Base-by-base conservation (phyloP, 2,113 vertebrate species). In the Crotalus viridis region DNA sequence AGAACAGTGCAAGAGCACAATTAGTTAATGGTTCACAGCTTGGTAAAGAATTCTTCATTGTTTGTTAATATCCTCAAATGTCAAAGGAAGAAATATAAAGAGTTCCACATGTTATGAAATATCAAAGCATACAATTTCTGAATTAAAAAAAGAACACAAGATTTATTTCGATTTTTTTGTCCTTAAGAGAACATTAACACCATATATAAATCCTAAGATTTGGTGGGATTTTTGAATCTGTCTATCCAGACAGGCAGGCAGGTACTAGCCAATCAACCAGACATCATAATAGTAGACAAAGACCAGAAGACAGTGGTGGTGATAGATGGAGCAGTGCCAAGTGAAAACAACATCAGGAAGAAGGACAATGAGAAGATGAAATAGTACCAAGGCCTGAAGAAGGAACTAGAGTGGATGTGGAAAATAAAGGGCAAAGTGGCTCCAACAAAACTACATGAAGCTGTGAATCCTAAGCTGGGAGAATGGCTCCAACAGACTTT, bases 11-110 rank as follows among this genome's bases (percentile, higher is more conserved):
- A 85, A 89, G 33, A 85, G 1, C 64, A 85, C 24, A 85, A 85
- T 85, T 21, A 57, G 59, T 12, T 85, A 93, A 93, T 89, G 46
- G 43, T n/a, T 24, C 55, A 93, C 43, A 85, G 54, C 88, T 85
- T 91, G 43, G 43, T 61, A 81, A 86, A 85, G 56, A 85, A 43
- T 89, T 19, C 43, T 85, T 46, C 19, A 24, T 86, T 93, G 61
- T 86, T 54, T 93, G 54, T 54, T 89, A 91, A 85, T 85, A 85
- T 89, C 15, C 54, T 43, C 43, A 21, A 93, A 61, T 33, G 85
- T 43, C 22, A 51, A 33, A 85, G 12, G 54, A 93, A 17, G 59
- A 81, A 59, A 46, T 57, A 85, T 46, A 81, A 81, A 22, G 48
- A 85, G 28, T 85, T 90, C 54, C 28, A 51, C 91, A 51, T 91